Base-by-base conservation (phyloP, 2,888 invertebrate genomes). In the Rotaria sp. region DNA sequence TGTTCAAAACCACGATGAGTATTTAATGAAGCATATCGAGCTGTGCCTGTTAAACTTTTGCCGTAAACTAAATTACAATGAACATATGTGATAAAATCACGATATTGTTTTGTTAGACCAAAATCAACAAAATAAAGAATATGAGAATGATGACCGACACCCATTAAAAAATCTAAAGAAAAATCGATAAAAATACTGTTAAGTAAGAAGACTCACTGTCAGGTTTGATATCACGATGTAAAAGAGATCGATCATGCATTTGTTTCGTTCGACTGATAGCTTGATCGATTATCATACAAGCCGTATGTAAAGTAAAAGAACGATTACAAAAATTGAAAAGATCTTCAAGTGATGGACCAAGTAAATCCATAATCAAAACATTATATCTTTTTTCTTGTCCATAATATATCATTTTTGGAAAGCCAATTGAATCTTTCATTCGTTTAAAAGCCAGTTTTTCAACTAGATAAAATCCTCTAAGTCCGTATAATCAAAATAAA, bases 31-130 rank as follows among this genome's bases (percentile, higher is more conserved):
- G 50, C 30, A 35, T 48, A 84, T 48, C 50, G 30, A 18, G 50
- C 50, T 11, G 84, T 50, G n/a, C 50, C 50, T 50, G 84, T 30
- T 48, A n/a, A 26, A 10, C 24, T 48, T 50, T 48, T 48, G 2
- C 26, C 84, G 5, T n/a, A 11, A 38, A 26, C 21, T 38, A 80
- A 38, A 80, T 8, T 30, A 10, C 18, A n/a, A 80, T 89, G 88
- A 85, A 41, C 41, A 10, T 21, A 80, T 7, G 41, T 35, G 15
- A 24, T 38, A 80, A 88, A 88, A 88, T 91, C 91, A 59, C 90
- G 89, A 88, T 89, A 92, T 87, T 90, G 89, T 88, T 92, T 91
- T 52, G 91, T 91, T 86, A 91, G 88, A 67, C 92, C 91, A 88
- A 92, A 91, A 88, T 91, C 92, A 87, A 91, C 92, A 84, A 91